These are phyloP conservation scores for Pelodytes ibericus DNA, from an alignment of 2,797 vertebrate genomes.

Conservation along the genomic window DNA sequence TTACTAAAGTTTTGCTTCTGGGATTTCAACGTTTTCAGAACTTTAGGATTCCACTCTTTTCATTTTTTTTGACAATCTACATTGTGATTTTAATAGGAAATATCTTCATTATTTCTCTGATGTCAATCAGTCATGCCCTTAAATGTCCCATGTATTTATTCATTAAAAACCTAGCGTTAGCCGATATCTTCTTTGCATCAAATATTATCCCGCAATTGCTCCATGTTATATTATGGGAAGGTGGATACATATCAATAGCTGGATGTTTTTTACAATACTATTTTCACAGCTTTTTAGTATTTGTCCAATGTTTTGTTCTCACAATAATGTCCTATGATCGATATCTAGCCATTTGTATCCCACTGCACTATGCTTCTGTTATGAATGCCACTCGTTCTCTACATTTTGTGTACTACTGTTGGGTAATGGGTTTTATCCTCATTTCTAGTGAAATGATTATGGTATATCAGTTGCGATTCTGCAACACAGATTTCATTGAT, in stretches of 20 bases:
- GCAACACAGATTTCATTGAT: background rate
- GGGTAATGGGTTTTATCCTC: slow-evolving; percentile 12
- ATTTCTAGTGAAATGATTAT: slow-evolving; percentile 16
- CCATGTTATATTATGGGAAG: background rate
- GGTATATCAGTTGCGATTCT: slow-evolving; percentile 18
- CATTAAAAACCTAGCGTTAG: background rate
- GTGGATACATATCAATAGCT: background rate
- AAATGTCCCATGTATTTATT: slow-evolving; percentile 22
- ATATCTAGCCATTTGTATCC: slow-evolving; percentile 28
- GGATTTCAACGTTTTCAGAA: slow-evolving; percentile 20
- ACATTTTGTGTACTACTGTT: background rate
- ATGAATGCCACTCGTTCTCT: background rate
- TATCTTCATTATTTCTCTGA: background rate
- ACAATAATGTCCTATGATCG: slow-evolving; percentile 31
- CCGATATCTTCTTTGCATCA: background rate
- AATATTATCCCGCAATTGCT: background rate
- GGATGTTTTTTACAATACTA: slow-evolving; percentile 19
- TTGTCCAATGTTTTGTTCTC: slow-evolving; percentile 1
- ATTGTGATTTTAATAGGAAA: slow-evolving; percentile 11
- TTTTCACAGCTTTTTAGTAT: background rate
- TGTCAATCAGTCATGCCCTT: background rate
- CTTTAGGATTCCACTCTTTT: slow-evolving; percentile 2
- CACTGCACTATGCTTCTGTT: slow-evolving; percentile 8
- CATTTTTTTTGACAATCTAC: background rate
- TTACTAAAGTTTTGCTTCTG: slow-evolving; percentile 5